A percentile compares a stretch with the other conserved stretches of the same genome.
Evolutionary conservation across 2,113 vertebrate species (phyloP).

Genomic region (Muntiacus muntjak): DNA sequence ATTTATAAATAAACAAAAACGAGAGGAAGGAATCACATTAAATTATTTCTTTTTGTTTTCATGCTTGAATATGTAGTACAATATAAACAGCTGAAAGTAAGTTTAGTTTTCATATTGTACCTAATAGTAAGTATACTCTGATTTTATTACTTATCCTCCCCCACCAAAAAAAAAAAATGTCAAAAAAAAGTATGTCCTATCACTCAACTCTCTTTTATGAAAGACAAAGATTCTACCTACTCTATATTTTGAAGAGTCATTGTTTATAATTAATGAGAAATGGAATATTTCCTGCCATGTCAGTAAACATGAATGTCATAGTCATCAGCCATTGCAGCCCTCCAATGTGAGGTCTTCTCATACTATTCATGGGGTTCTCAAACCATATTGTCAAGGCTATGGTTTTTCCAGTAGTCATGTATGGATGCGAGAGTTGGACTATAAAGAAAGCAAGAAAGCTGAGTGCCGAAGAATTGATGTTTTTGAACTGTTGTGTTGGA

Average conservation of each 20-base stretch:
- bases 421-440: not conserved
- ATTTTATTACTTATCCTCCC: not conserved
- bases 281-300: not conserved
- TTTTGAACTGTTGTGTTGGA: not conserved
- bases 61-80: not conserved
- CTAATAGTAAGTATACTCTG: not conserved
- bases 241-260: not conserved
- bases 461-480: not conserved
- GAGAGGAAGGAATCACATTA: not conserved
- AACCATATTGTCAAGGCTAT: not conserved
- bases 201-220: not conserved
- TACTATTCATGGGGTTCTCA: not conserved
- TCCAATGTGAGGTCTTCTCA: not conserved
- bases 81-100: not conserved
- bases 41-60: not conserved
- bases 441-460: not conserved
- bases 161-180: not conserved
- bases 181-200: not conserved
- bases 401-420: not conserved
- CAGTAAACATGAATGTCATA: not conserved
- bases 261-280: conserved; percentile 8
- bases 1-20: not conserved
- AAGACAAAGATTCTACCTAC: not conserved
- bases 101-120: not conserved
- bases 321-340: not conserved